Evolutionary conservation across 2,797 vertebrate species (phyloP).

Genomic region (Neoniphon sammara): DNA sequence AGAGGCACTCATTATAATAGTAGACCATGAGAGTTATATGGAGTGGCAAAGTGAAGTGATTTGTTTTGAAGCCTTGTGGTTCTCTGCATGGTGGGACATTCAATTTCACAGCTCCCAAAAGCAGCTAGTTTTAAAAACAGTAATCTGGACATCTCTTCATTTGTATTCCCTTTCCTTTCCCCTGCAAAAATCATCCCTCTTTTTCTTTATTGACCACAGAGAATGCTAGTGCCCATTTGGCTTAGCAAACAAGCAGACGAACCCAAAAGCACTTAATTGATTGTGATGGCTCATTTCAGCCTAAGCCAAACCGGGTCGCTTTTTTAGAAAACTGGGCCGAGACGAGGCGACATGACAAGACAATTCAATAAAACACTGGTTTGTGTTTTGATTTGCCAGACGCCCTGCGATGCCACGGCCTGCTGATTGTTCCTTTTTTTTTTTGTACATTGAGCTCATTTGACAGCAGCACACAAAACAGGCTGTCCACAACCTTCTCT

Average conservation of each 20-base stretch:
- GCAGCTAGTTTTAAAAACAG: not conserved
- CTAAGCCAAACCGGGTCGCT: slow-evolving; percentile 28
- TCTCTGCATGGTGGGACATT: slow-evolving; percentile 11
- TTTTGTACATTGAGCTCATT: slow-evolving; percentile 49
- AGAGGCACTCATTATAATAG: slow-evolving; percentile 52
- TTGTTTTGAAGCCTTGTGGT: slow-evolving; percentile 53
- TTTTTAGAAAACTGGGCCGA: slow-evolving; percentile 46
- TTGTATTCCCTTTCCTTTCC: slow-evolving; percentile 9
- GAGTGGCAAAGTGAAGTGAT: slow-evolving; percentile 56
- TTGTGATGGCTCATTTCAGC: slow-evolving; percentile 59
- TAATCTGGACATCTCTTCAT: slow-evolving; percentile 29
- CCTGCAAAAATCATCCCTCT: slow-evolving; percentile 5
- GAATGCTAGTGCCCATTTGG: slow-evolving; percentile 21
- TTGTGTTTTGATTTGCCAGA: slow-evolving; percentile 48
- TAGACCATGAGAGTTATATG: slow-evolving; percentile 24
- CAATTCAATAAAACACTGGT: slow-evolving; percentile 54
- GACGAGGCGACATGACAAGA: slow-evolving; percentile 26
- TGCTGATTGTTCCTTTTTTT: slow-evolving; percentile 47
- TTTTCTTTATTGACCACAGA: slow-evolving; percentile 46
- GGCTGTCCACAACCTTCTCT: slow-evolving; percentile 48
- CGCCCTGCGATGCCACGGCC: slow-evolving; percentile 18
- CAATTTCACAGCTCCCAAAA: slow-evolving; percentile 12
- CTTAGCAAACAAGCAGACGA: slow-evolving; percentile 47
- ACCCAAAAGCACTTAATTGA: slow-evolving; percentile 64
- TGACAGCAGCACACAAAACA: slow-evolving; percentile 58